A percentile compares a stretch with the other conserved stretches of the same genome.
phyloP scores from a whole-genome alignment of 2,888 invertebrate species.

The Falcaria lacertinaria region DNA sequence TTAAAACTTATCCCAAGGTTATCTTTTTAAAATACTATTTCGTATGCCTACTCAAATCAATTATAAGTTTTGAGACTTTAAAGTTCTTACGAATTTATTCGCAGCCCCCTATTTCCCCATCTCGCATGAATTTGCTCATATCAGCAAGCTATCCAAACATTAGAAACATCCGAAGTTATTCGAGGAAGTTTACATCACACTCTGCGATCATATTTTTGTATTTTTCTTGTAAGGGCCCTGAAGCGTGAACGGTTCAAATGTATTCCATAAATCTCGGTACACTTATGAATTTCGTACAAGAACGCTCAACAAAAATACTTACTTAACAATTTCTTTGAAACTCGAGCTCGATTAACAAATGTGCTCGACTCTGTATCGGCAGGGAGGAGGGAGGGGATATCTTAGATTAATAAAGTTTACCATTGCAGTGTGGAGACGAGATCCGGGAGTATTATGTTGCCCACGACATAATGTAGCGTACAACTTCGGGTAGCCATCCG shows the following conservation, averaged over 20 bases:
- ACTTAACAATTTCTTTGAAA: constrained; percentile 44
- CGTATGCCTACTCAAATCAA: no score
- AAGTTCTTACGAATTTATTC: not conserved
- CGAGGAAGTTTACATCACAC: constrained; percentile 38
- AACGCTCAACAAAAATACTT: constrained; percentile 63
- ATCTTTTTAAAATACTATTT: no score
- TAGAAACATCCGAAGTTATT: constrained; percentile 36
- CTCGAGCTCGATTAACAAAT: constrained; percentile 54
- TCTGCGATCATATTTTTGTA: constrained; percentile 54
- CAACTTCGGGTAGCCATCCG: constrained; percentile 38
- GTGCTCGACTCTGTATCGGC: constrained; percentile 34
- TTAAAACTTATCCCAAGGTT: no score
- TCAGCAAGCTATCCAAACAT: constrained; percentile 54
- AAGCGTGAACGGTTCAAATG: constrained; percentile 54
- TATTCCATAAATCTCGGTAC: constrained; percentile 68
- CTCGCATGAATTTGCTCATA: constrained; percentile 18
- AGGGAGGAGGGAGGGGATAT: constrained; percentile 26
- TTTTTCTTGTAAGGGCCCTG: constrained; percentile 54
- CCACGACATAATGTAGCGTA: constrained; percentile 31
- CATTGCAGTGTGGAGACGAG: constrained; percentile 21
- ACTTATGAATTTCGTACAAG: constrained; percentile 55
- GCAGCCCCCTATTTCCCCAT: no score
- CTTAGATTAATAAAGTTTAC: constrained; percentile 65
- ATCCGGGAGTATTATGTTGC: constrained; percentile 13
- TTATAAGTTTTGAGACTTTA: no score